These are phyloP conservation scores for Pachyseris speciosa DNA, from an alignment of 64 coral and sea anemone genomes.

Conservation along the genomic window DNA sequence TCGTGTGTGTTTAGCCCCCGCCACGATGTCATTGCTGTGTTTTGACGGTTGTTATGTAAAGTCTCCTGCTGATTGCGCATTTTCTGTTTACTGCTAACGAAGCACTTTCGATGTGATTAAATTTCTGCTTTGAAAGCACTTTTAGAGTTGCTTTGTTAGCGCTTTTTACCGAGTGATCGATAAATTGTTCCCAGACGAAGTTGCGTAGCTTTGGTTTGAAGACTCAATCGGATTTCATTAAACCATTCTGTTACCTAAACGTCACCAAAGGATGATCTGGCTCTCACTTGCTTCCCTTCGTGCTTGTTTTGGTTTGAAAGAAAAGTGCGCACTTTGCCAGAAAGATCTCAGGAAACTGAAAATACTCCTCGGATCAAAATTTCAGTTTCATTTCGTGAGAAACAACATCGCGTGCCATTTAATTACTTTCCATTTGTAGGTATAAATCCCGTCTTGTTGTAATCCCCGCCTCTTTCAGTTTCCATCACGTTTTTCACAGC, in stretches of 20 bases:
- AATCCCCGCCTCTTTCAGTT: constrained; percentile 3
- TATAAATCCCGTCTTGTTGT: not conserved
- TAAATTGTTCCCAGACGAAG: not conserved
- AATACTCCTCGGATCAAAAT: not conserved
- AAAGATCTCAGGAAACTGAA: not conserved
- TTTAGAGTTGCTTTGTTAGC: not conserved
- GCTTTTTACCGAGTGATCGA: no score
- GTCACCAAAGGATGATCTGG: not conserved
- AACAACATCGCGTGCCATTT: not conserved
- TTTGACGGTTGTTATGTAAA: no score
- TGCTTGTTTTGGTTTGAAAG: not conserved
- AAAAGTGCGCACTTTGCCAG: not conserved
- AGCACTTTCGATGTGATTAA: not conserved
- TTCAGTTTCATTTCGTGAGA: not conserved
- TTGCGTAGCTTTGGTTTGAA: not conserved
- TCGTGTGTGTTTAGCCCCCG: no score
- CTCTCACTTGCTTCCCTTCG: not conserved
- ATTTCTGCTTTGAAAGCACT: constrained; percentile 12
- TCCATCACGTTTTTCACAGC: not conserved
- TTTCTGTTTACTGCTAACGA: not conserved
- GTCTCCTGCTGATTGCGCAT: no score
- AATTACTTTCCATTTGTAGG: not conserved
- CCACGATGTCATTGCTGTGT: no score
- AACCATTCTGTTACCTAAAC: not conserved
- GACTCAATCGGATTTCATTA: not conserved